These are phyloP conservation scores for Ectobius pallidus DNA, from an alignment of 2,888 invertebrate species.

Conservation along the genomic window DNA sequence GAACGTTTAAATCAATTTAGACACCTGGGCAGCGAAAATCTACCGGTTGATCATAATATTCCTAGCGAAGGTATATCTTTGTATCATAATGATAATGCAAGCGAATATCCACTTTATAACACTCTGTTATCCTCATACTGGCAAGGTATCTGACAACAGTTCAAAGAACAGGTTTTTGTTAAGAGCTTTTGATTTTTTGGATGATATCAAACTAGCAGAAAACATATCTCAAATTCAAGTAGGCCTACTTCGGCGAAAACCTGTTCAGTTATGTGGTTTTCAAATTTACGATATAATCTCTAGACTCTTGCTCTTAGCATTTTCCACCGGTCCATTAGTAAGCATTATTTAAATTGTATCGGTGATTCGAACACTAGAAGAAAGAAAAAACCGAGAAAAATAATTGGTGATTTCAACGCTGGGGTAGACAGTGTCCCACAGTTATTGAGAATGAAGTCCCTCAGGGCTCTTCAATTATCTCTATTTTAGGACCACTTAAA, in stretches of 20 bases:
- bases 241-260: not conserved
- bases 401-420: not conserved
- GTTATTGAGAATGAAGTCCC: no score
- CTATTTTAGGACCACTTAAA: no score
- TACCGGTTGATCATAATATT: not conserved
- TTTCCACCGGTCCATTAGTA: not conserved
- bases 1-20: not conserved
- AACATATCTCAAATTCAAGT: not conserved
- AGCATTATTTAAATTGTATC: not conserved
- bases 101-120: not conserved
- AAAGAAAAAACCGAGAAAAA: not conserved
- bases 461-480: no score
- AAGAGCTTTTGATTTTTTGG: not conserved
- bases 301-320: not conserved
- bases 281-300: constrained; percentile 19
- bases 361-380: constrained; percentile 10
- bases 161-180: not conserved
- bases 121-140: not conserved
- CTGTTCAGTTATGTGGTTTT: constrained; percentile 16
- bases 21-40: not conserved
- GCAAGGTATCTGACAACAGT: not conserved
- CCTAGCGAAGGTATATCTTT: not conserved
- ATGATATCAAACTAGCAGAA: not conserved
- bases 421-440: no score
- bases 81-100: not conserved